phyloP scores from a whole-genome alignment of 2,888 invertebrate genomes.

The Drosophila fulvimacula region DNA sequence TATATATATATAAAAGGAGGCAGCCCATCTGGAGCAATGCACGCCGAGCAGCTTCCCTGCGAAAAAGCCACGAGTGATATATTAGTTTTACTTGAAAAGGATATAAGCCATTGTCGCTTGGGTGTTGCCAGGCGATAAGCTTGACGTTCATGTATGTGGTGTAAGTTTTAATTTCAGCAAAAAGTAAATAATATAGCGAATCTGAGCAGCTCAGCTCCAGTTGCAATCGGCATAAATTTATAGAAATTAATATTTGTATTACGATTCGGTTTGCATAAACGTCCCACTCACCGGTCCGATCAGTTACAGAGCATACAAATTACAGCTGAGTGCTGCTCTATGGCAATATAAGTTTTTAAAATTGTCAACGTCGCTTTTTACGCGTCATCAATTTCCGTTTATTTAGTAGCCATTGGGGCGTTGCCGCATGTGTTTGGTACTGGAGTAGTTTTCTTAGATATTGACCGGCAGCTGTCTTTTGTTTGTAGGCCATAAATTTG shows the following conservation, averaged over 20 bases:
- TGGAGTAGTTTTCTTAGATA: constrained; percentile 57
- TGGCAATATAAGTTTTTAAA: constrained; percentile 69
- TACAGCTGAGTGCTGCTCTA: constrained; percentile 18
- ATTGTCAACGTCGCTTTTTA: constrained; percentile 74
- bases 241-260: neutral
- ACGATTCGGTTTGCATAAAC: neutral
- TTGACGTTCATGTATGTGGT: neutral
- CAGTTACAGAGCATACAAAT: constrained; percentile 36
- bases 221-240: neutral
- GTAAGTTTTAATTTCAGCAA: constrained; percentile 3
- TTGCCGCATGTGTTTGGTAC: constrained; percentile 26
- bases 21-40: neutral
- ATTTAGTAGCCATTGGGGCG: constrained; percentile 70
- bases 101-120: constrained; percentile 1
- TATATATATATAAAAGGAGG: neutral
- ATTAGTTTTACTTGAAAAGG: constrained; percentile 8
- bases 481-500: constrained; percentile 72
- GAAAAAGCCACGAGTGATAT: constrained; percentile 7
- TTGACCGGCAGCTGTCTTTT: constrained; percentile 67
- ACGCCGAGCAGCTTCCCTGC: constrained; percentile 27
- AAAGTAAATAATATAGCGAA: constrained; percentile 4
- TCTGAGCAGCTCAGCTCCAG: neutral
- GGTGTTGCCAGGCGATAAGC: neutral
- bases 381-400: constrained; percentile 76
- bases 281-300: constrained; percentile 5